phyloP scores from a whole-genome alignment of 2,113 vertebrate genomes.

The Cathartes aura region DNA sequence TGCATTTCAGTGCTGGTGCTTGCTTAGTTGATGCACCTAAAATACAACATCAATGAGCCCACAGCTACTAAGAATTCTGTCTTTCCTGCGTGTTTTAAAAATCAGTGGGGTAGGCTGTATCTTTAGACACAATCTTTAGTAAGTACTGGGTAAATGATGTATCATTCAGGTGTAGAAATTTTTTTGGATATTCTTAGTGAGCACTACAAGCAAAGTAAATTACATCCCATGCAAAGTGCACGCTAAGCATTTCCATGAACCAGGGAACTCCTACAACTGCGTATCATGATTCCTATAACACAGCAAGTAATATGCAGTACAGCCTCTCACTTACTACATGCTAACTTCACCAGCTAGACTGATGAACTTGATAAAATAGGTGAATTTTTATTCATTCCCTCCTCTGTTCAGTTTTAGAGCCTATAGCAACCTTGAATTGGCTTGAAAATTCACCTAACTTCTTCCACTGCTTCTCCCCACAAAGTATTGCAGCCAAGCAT shows the following conservation, averaged over 20 bases:
- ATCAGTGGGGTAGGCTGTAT: background rate
- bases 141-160: background rate
- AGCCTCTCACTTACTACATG: background rate
- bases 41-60: background rate
- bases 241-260: background rate
- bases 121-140: background rate
- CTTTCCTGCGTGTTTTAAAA: slow-evolving; percentile 15
- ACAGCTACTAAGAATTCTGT: background rate
- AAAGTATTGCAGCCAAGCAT: slow-evolving; percentile 55
- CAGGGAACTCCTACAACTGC: background rate
- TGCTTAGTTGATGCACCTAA: slow-evolving; percentile 52
- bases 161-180: background rate
- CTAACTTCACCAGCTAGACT: background rate
- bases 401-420: background rate
- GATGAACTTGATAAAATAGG: background rate
- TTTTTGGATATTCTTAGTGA: background rate
- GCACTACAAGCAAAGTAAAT: background rate
- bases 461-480: slow-evolving; percentile 58
- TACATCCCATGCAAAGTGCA: background rate
- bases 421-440: slow-evolving; percentile 54
- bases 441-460: slow-evolving; percentile 22
- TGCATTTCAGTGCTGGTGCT: background rate
- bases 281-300: background rate
- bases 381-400: background rate
- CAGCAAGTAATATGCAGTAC: background rate